A percentile compares a stretch with the other conserved stretches of the same genome.
phyloP scores from a whole-genome alignment of 2,888 invertebrate species.

The Drosophila crucigera region DNA sequence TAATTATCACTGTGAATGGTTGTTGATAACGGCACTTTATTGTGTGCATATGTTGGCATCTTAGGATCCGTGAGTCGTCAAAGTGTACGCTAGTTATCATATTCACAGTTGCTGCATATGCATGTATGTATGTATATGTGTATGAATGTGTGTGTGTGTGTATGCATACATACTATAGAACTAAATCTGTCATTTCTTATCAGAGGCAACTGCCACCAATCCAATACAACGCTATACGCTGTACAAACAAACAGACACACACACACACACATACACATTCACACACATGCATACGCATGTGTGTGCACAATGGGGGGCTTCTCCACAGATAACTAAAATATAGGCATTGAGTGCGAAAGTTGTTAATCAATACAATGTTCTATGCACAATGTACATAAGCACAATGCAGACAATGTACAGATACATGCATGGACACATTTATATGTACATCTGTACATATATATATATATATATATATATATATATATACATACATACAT shows the following conservation, averaged over 20 bases:
- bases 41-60: conserved; percentile 27
- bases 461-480: background rate
- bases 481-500: background rate
- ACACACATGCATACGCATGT: background rate
- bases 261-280: background rate
- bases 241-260: conserved; percentile 1
- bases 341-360: conserved; percentile 59
- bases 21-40: conserved; percentile 8
- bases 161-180: conserved; percentile 31
- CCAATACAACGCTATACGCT: background rate
- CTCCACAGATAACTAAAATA: conserved; percentile 30
- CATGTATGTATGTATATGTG: background rate
- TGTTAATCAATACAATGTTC: conserved; percentile 62
- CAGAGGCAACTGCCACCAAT: conserved; percentile 38
- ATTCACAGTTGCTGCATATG: background rate
- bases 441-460: conserved; percentile 2
- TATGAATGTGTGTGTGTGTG: background rate
- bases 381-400: conserved; percentile 12
- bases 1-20: conserved; percentile 4
- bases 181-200: conserved; percentile 75
- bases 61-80: conserved; percentile 44
- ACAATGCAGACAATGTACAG: conserved; percentile 18
- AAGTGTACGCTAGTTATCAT: conserved; percentile 54
- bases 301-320: conserved; percentile 23
- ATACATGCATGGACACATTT: conserved; percentile 9